A percentile compares a stretch with the other conserved stretches of the same genome.
phyloP scores from a whole-genome alignment of 2,888 invertebrate genomes.

The Pediacus dermestoides region DNA sequence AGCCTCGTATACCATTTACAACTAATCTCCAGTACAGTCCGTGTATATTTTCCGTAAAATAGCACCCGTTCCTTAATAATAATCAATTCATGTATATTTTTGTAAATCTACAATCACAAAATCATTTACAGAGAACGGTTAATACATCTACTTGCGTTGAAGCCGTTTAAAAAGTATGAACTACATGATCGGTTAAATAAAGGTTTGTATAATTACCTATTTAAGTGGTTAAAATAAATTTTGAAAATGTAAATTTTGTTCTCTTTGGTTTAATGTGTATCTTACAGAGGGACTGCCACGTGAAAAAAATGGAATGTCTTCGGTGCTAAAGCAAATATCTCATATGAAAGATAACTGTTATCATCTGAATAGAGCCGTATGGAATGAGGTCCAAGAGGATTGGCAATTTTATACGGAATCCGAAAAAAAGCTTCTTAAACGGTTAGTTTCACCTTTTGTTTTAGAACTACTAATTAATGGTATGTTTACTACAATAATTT shows the following conservation, averaged over 20 bases:
- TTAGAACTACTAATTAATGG: no score
- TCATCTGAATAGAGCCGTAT: slow-evolving; percentile 79
- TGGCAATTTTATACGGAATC: slow-evolving; percentile 94
- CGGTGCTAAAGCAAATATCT: slow-evolving; percentile 77
- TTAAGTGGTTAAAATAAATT: not conserved
- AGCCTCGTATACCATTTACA: not conserved
- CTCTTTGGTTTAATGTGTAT: not conserved
- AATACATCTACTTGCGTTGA: slow-evolving; percentile 88
- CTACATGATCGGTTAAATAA: slow-evolving; percentile 74
- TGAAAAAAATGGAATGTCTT: slow-evolving; percentile 73
- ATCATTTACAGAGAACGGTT: slow-evolving; percentile 85
- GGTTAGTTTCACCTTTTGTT: no score
- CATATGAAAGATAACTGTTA: slow-evolving; percentile 84
- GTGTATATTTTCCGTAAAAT: no score
- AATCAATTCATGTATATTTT: no score
- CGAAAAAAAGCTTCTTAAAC: slow-evolving; percentile 82
- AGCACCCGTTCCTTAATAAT: no score
- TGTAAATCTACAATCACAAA: no score
- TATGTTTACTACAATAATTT: no score
- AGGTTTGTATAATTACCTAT: slow-evolving; percentile 57
- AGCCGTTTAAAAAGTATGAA: slow-evolving; percentile 92
- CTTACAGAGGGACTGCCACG: slow-evolving; percentile 77
- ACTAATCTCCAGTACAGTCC: no score
- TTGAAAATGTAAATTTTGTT: not conserved
- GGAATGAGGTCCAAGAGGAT: slow-evolving; percentile 90